phyloP scores from a whole-genome alignment of 2,888 invertebrate genomes.

The Drosophila hamatofila region DNA sequence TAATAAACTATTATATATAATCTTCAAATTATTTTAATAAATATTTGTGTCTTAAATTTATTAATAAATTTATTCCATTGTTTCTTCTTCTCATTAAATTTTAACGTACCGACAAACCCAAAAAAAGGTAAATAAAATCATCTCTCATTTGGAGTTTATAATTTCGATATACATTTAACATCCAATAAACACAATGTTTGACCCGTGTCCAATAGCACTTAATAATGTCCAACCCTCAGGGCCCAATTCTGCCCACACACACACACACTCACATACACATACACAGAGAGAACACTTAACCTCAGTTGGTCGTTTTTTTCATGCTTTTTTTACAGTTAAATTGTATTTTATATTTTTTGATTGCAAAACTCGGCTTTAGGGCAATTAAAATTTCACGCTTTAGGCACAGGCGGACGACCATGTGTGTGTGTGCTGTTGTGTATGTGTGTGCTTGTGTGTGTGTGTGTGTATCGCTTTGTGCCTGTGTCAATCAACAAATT shows the following conservation, averaged over 20 bases:
- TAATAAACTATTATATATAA: no score
- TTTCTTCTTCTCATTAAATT: background rate
- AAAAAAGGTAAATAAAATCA: background rate
- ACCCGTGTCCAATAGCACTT: conserved; percentile 45
- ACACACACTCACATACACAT: background rate
- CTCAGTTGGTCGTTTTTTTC: conserved; percentile 31
- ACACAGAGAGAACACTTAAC: conserved; percentile 20
- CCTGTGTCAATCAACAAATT: conserved; percentile 61
- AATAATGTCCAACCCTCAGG: conserved; percentile 27
- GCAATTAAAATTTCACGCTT: conserved; percentile 78
- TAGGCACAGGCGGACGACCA: conserved; percentile 35
- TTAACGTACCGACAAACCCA: background rate
- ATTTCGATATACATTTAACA: conserved; percentile 43
- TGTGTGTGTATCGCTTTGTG: conserved; percentile 35
- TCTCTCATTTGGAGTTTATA: conserved; percentile 6
- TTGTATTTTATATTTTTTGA: conserved; percentile 41
- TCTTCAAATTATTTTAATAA: no score
- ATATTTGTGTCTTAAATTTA: background rate
- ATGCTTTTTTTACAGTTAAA: conserved; percentile 12
- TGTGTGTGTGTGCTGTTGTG: conserved; percentile 7
- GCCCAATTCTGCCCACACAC: background rate
- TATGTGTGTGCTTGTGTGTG: conserved; percentile 4
- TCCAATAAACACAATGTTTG: conserved; percentile 46
- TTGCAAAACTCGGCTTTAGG: conserved; percentile 51
- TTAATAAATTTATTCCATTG: no score